Evolutionary conservation across 2,888 invertebrate species (phyloP).

Genomic region (Caenorhabditis zanzibari): DNA sequence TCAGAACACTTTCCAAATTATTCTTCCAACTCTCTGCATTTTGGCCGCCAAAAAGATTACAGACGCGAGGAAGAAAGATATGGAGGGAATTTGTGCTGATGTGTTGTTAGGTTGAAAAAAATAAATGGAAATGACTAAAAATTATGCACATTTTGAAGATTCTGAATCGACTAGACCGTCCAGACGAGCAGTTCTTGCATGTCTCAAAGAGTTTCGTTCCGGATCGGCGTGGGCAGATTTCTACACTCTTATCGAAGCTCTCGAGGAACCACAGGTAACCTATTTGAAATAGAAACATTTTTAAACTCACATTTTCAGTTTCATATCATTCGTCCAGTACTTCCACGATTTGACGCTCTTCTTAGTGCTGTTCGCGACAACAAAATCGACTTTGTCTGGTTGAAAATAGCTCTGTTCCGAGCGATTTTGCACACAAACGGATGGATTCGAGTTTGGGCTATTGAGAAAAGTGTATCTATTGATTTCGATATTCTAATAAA

Average conservation of each 20-base stretch:
- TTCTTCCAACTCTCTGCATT: conserved; percentile 66
- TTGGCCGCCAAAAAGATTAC: conserved; percentile 47
- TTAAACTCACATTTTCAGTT: conserved; percentile 59
- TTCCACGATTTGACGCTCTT: conserved; percentile 61
- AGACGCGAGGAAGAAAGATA: conserved; percentile 2
- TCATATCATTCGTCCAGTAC: conserved; percentile 71
- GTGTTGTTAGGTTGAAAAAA: conserved; percentile 34
- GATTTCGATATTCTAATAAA: conserved; percentile 35
- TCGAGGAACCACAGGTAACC: conserved; percentile 76
- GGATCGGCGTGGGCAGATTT: conserved; percentile 59
- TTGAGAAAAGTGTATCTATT: conserved; percentile 67
- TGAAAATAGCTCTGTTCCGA: conserved; percentile 50
- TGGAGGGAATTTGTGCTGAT: conserved; percentile 39
- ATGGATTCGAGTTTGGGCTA: conserved; percentile 77
- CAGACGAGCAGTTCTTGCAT: conserved; percentile 70
- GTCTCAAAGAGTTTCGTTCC: conserved; percentile 64
- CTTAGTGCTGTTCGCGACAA: conserved; percentile 23
- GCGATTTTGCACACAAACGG: conserved; percentile 75
- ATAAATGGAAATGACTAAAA: neutral
- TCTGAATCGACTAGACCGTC: conserved; percentile 58
- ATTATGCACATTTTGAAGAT: conserved; percentile 30
- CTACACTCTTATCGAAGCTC: conserved; percentile 65
- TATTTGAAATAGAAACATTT: neutral
- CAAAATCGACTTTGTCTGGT: conserved; percentile 59
- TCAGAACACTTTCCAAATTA: conserved; percentile 36